phyloP scores from a whole-genome alignment of 2,888 invertebrate species.

The Drosophila formosana region DNA sequence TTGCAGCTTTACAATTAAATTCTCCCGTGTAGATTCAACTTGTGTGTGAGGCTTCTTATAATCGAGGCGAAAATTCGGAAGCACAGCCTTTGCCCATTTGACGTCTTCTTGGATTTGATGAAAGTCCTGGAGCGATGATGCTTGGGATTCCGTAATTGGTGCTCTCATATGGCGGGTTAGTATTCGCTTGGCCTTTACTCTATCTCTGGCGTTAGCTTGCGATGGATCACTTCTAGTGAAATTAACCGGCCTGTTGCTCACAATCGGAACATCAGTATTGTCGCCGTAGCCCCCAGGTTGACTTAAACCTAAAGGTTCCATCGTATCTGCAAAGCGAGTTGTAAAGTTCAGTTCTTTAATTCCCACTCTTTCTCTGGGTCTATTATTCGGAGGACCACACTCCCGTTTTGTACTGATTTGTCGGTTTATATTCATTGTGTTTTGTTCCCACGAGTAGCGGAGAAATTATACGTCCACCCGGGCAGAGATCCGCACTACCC shows the following conservation, averaged over 20 bases:
- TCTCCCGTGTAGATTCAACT: constrained; percentile 1
- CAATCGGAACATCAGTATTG: not conserved
- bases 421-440: constrained; percentile 24
- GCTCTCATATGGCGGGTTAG: constrained; percentile 13
- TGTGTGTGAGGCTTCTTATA: too few relatives aligned
- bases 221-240: constrained; percentile 18
- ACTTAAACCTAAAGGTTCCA: not conserved
- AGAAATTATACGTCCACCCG: constrained; percentile 47
- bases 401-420: constrained; percentile 11
- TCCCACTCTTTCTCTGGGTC: constrained; percentile 2
- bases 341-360: not conserved
- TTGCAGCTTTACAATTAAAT: constrained; percentile 22
- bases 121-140: constrained; percentile 19
- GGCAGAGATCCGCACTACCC: constrained; percentile 58
- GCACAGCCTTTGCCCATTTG: constrained; percentile 33
- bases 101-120: constrained; percentile 24
- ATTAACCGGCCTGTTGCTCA: constrained; percentile 16
- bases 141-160: constrained; percentile 29
- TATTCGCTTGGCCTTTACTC: constrained; percentile 18
- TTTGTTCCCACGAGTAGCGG: constrained; percentile 51
- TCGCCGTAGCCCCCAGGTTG: not conserved
- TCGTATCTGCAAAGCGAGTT: not conserved
- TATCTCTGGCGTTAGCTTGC: constrained; percentile 5
- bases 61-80: constrained; percentile 5
- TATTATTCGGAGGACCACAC: constrained; percentile 10